Evolutionary conservation across 1,140 invertebrate genomes (phyloP), one percentile per base, ranked within the genome.

Genomic region (Ooceraea biroi): DNA sequence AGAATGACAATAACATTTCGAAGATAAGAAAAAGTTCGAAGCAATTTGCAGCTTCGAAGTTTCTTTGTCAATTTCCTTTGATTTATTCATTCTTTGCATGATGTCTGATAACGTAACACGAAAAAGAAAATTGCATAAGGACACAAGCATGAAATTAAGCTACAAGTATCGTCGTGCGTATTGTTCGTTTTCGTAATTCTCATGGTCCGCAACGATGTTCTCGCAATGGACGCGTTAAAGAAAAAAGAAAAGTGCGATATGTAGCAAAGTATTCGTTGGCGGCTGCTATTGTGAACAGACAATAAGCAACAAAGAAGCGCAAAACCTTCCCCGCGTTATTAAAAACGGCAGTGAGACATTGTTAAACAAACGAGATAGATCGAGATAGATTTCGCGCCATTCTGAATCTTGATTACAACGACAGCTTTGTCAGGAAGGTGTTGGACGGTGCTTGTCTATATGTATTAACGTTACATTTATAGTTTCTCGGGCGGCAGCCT

Each of bases 251-350:
- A 73, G 10, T 46, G n/a, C 68, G 58, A 69, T 44, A 69, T 44
- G 66, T 80, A 72, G 55, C 78, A 44, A 92, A 84, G 89, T 85
- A 93, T 90, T 92, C 90, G 90, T 90, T 86, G 91, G 91, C 90
- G 88, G 91, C 94, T 94, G 93, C 93, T 94, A 92, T 94, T 93
- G 93, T 94, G 93, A 94, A 93, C 92, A 92, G 94, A 94, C 94
- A 94, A 94, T 94, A 94, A 94, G 93, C 93, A 93, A 94, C 90
- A 90, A 92, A 89, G 89, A 86, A 85, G 68, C 69, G 72, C 68
- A 85, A 68, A 90, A 88, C 68, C 82, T 82, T 84, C 86, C 82
- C 77, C 19, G 30, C 58, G 66, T 52, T 63, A 36, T 85, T 87
- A 30, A 36, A 30, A 71, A 82, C 60, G 41, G 27, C 41, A 72